These are phyloP conservation scores for Drosophila neoperkinsi DNA, from an alignment of 2,888 invertebrate genomes.

Conservation along the genomic window DNA sequence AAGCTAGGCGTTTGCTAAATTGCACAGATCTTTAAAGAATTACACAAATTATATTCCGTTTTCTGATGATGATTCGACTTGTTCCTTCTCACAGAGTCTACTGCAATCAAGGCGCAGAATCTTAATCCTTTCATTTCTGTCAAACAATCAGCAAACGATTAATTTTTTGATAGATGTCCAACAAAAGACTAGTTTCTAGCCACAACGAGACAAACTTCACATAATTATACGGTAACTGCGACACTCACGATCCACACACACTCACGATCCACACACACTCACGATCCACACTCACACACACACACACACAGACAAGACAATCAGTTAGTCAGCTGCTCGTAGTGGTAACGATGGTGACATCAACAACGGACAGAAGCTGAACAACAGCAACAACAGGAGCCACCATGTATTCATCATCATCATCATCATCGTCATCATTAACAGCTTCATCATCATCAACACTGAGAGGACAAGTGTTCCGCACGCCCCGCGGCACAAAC, in stretches of 20 bases:
- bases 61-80: not conserved
- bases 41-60: not conserved
- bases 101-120: not conserved
- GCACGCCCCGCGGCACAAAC: conserved; percentile 81
- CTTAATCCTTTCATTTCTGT: not conserved
- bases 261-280: not conserved
- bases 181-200: not conserved
- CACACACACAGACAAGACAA: conserved; percentile 23
- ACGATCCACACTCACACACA: not conserved
- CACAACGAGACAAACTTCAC: no score
- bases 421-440: conserved; percentile 10
- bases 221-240: not conserved
- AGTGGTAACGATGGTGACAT: conserved; percentile 45
- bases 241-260: not conserved
- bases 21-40: not conserved
- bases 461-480: conserved; percentile 59
- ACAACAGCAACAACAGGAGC: conserved; percentile 9
- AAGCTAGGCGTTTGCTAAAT: not conserved
- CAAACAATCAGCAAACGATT: not conserved
- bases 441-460: conserved; percentile 12
- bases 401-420: not conserved
- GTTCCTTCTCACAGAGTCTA: not conserved
- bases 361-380: conserved; percentile 17
- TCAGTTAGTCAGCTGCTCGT: not conserved
- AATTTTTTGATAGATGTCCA: not conserved